A percentile compares a stretch with the other conserved stretches of the same genome.
phyloP scores from a whole-genome alignment of 2,888 invertebrate species.

The Nomada lathburiana region DNA sequence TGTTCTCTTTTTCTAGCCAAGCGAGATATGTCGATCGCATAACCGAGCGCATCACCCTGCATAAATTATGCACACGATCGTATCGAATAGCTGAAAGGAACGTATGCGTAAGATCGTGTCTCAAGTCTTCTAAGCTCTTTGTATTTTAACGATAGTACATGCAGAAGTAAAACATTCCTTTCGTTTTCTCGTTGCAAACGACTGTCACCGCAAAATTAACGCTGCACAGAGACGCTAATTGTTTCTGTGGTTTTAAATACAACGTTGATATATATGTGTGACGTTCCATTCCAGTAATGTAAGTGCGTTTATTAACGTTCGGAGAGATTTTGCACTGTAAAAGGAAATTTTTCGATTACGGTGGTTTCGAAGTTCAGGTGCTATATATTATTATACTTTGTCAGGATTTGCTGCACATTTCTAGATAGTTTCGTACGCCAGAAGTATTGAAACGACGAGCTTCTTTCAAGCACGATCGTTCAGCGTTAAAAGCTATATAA shows the following conservation, averaged over 20 bases:
- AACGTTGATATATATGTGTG: not conserved
- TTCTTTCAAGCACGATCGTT: conserved; percentile 33
- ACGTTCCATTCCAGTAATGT: conserved; percentile 7
- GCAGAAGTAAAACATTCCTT: not conserved
- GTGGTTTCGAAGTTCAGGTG: conserved; percentile 64
- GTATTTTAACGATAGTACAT: conserved; percentile 7
- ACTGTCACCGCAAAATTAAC: conserved; percentile 33
- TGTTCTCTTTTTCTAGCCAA: too few relatives aligned
- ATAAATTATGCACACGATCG: conserved; percentile 49
- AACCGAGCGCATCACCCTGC: too few relatives aligned
- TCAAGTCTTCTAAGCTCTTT: conserved; percentile 23
- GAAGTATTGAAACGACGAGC: conserved; percentile 11
- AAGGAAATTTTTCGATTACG: conserved; percentile 49
- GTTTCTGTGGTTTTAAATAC: not conserved
- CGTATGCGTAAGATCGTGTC: not conserved
- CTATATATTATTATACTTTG: conserved; percentile 54
- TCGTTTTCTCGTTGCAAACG: not conserved
- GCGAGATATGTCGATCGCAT: too few relatives aligned
- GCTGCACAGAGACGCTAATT: not conserved
- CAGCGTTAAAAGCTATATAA: conserved; percentile 53
- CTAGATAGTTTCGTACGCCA: conserved; percentile 57
- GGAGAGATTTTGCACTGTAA: conserved; percentile 18
- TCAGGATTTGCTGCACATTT: conserved; percentile 59
- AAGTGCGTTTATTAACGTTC: conserved; percentile 4
- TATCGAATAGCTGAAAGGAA: not conserved